Evolutionary conservation across 2,797 vertebrate species (phyloP).

Genomic region (Poecilia gillii): DNA sequence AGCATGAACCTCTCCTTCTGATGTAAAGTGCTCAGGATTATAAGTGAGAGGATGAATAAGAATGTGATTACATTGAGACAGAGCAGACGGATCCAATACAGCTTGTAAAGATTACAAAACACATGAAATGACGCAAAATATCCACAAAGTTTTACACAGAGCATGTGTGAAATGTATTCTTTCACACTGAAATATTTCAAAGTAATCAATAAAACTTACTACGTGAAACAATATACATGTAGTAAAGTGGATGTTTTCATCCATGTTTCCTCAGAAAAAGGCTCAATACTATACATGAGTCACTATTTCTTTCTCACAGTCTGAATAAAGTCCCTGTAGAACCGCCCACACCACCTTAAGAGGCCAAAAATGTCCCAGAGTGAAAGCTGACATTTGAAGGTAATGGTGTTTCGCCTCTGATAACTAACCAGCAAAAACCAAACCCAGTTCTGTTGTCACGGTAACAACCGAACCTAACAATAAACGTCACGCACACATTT

Average conservation of each 20-base stretch:
- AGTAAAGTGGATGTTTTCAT: not conserved
- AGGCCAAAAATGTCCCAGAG: constrained; percentile 39
- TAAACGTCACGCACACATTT: not conserved
- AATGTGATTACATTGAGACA: not conserved
- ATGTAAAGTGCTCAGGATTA: constrained; percentile 27
- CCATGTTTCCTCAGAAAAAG: not conserved
- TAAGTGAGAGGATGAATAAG: constrained; percentile 4
- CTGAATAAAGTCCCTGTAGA: constrained; percentile 6
- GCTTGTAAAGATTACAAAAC: not conserved
- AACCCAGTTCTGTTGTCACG: constrained; percentile 12
- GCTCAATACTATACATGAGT: not conserved
- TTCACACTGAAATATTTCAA: not conserved
- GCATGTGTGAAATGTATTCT: not conserved
- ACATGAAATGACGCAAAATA: not conserved
- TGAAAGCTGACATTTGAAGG: constrained; percentile 30
- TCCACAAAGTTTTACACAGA: not conserved
- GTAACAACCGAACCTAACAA: constrained; percentile 9
- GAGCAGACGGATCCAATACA: not conserved
- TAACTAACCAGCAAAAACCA: constrained; percentile 25
- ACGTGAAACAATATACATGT: not conserved
- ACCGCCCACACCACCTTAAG: constrained; percentile 1
- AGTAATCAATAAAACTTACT: not conserved
- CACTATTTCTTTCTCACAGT: not conserved
- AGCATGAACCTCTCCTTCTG: constrained; percentile 15
- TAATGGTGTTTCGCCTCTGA: constrained; percentile 32